Evolutionary conservation across 2,888 invertebrate genomes (phyloP).

Genomic region (Rhagonycha fulva): DNA sequence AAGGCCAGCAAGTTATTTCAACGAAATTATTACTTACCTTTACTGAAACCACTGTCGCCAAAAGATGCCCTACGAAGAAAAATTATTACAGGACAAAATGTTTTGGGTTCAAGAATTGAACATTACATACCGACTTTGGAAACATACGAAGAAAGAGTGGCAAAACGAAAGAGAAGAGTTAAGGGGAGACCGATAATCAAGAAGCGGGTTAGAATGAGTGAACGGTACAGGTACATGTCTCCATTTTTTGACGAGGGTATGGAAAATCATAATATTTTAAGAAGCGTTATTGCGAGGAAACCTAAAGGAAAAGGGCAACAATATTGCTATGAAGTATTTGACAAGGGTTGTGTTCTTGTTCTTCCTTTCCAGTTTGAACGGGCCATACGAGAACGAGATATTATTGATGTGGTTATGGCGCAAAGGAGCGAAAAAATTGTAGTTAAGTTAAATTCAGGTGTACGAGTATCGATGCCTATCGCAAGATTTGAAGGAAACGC

Average conservation of each 20-base stretch:
- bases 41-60: constrained; percentile 78
- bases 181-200: constrained; percentile 52
- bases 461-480: constrained; percentile 68
- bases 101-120: constrained; percentile 61
- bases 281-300: constrained; percentile 60
- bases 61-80: constrained; percentile 80
- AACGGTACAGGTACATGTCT: constrained; percentile 46
- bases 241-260: constrained; percentile 50
- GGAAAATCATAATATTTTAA: constrained; percentile 44
- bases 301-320: constrained; percentile 58
- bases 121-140: constrained; percentile 79
- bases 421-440: constrained; percentile 75
- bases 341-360: constrained; percentile 72
- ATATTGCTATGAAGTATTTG: constrained; percentile 75
- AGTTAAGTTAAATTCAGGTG: constrained; percentile 69
- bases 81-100: constrained; percentile 75
- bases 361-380: constrained; percentile 74
- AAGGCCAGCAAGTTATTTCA: constrained; percentile 79
- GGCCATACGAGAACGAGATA: constrained; percentile 75
- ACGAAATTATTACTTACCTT: constrained; percentile 80
- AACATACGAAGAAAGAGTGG: constrained; percentile 48
- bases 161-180: constrained; percentile 43
- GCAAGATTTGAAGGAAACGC: constrained; percentile 46
- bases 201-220: constrained; percentile 45
- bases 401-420: constrained; percentile 75